A percentile compares a stretch with the other conserved stretches of the same genome.
Conservation (phyloP, 2,113 vertebrate genomes). For the Leucosticte australis region DNA sequence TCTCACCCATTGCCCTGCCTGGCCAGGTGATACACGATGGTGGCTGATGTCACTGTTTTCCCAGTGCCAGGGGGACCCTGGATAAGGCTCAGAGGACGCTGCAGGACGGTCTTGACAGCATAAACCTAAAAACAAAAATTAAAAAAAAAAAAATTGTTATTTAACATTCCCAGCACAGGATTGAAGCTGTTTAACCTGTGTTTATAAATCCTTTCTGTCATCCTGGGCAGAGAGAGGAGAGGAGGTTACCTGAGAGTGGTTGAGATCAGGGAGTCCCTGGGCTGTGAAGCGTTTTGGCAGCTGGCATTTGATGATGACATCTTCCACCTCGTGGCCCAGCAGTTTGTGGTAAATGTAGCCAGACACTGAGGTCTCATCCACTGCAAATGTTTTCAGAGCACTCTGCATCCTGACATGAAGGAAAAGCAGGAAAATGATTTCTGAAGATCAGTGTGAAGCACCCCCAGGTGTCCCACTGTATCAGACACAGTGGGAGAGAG, state of each 20-base stretch:
- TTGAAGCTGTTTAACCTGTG: accelerated
- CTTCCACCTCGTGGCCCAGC: slow-evolving; percentile 95
- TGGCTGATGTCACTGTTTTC: slow-evolving; percentile 97
- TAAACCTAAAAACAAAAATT: slow-evolving; percentile 83
- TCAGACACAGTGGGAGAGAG: background rate
- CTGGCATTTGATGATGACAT: slow-evolving; percentile 99
- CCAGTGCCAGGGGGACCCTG: slow-evolving; percentile 97
- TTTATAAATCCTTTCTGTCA: background rate
- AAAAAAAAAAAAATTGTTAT: accelerated
- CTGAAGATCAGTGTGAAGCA: accelerated
- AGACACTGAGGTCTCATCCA: slow-evolving; percentile 97
- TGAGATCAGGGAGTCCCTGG: slow-evolving; percentile 96
- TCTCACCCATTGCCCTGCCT: slow-evolving; percentile 95
- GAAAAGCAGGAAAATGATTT: background rate
- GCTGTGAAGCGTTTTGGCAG: slow-evolving; percentile 98
- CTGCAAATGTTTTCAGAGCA: slow-evolving; percentile 93
- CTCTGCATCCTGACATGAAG: slow-evolving; percentile 89
- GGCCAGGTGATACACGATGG: slow-evolving; percentile 97
- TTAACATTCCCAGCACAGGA: background rate
- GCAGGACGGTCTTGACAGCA: slow-evolving; percentile 96
- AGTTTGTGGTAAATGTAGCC: slow-evolving; percentile 99
- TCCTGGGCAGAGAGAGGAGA: background rate
- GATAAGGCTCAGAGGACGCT: slow-evolving; percentile 95
- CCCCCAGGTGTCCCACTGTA: background rate
- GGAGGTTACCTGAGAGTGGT: slow-evolving; percentile 91